Percentiles rank a stretch among this genome's conserved stretches.
Evolutionary conservation across 2,797 vertebrate genomes (phyloP).

Genomic region (Sebastiscus albofasciatus): DNA sequence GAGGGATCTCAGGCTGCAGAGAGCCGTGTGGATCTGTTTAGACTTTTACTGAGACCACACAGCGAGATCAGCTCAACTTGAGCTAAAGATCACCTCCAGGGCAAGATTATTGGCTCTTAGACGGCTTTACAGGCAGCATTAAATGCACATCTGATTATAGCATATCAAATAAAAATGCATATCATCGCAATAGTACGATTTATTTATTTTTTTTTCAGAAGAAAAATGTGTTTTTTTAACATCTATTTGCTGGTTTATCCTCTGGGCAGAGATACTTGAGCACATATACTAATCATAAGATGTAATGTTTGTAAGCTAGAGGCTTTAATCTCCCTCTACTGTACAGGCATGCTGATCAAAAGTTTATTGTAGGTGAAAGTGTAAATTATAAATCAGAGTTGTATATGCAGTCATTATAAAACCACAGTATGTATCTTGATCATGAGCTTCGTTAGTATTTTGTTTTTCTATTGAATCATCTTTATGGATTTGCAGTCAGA

Average conservation of each 20-base stretch:
- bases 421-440: background rate
- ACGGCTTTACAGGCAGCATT: constrained; percentile 57
- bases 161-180: constrained; percentile 52
- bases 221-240: background rate
- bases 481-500: constrained; percentile 13
- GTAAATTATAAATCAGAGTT: constrained; percentile 58
- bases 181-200: background rate
- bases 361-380: constrained; percentile 46
- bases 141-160: constrained; percentile 61
- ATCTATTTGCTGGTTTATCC: constrained; percentile 38
- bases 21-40: constrained; percentile 80
- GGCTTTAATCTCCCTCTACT: constrained; percentile 27
- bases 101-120: constrained; percentile 71
- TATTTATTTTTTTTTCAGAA: background rate
- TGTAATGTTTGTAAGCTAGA: constrained; percentile 29
- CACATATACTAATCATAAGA: constrained; percentile 31
- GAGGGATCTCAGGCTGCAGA: constrained; percentile 79
- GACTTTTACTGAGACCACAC: constrained; percentile 83
- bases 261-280: constrained; percentile 24
- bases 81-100: constrained; percentile 74
- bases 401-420: constrained; percentile 27
- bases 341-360: constrained; percentile 43
- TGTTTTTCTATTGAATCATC: constrained; percentile 27
- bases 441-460: background rate
- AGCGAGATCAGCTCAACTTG: constrained; percentile 75